phyloP scores from a whole-genome alignment of 2,797 vertebrate species.

The Sorex maritimensis region DNA sequence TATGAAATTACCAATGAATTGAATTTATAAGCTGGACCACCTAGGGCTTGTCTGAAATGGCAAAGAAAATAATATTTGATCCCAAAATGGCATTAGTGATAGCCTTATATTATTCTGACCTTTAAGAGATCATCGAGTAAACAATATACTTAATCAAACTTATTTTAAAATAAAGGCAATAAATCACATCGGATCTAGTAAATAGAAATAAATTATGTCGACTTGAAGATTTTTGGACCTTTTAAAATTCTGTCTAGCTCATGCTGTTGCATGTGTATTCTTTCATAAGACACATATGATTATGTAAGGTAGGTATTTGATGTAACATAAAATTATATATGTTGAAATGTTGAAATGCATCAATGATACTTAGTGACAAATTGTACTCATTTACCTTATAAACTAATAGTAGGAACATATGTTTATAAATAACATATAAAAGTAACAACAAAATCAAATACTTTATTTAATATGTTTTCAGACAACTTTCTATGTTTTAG shows the following conservation, averaged over 20 bases:
- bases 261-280: too few relatives aligned
- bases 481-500: neutral
- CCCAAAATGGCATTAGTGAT: neutral
- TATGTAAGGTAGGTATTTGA: too few relatives aligned
- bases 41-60: neutral
- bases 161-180: slow-evolving; percentile 1
- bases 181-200: neutral
- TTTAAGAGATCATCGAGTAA: slow-evolving; percentile 15
- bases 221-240: neutral
- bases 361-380: neutral
- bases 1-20: neutral
- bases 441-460: too few relatives aligned
- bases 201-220: slow-evolving; percentile 11
- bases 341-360: neutral
- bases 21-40: neutral
- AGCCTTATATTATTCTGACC: neutral
- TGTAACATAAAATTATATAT: neutral
- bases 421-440: too few relatives aligned
- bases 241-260: neutral
- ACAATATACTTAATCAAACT: neutral
- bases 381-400: too few relatives aligned
- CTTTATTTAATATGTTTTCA: neutral
- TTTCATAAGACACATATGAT: neutral
- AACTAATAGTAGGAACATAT: too few relatives aligned
- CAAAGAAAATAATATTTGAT: slow-evolving; percentile 30